phyloP scores from a whole-genome alignment of 1,140 invertebrate species.

The Cepaea nemoralis region DNA sequence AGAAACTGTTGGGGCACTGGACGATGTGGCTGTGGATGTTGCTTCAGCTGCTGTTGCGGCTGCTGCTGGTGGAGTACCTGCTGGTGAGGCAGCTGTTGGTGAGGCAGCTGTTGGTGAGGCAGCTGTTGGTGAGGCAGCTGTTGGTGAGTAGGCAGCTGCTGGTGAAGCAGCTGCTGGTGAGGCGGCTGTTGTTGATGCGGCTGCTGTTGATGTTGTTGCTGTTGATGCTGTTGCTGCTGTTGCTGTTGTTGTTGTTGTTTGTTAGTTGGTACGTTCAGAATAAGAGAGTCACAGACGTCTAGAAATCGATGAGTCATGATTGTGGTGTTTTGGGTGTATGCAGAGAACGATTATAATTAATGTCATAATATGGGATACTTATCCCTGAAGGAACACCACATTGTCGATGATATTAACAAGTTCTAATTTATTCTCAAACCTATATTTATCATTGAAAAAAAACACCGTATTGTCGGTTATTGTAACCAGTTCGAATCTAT shows the following conservation, averaged over 20 bases:
- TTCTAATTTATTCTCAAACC: too few species aligned
- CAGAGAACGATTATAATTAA: too few species aligned
- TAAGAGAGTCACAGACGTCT: constrained; percentile 25
- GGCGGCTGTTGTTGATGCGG: not conserved
- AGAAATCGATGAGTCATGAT: constrained; percentile 12
- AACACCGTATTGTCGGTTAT: too few species aligned
- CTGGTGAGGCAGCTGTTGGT: too few species aligned
- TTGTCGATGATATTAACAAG: too few species aligned
- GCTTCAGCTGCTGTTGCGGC: not conserved
- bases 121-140: not conserved
- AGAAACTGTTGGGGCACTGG: not conserved
- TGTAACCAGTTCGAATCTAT: too few species aligned
- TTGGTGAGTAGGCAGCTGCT: not conserved
- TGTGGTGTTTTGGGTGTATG: too few species aligned
- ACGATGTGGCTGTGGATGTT: not conserved
- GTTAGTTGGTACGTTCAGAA: not conserved
- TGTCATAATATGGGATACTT: too few species aligned
- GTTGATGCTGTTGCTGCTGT: not conserved
- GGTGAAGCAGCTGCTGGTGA: not conserved
- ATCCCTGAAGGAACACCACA: too few species aligned
- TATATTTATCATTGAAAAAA: too few species aligned
- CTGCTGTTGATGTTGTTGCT: not conserved
- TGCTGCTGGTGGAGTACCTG: not conserved
- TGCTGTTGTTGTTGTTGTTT: not conserved
- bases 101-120: too few species aligned